Evolutionary conservation across 2,113 vertebrate genomes (phyloP), one percentile per base, ranked within the genome.

Genomic region (Oceanites oceanicus): DNA sequence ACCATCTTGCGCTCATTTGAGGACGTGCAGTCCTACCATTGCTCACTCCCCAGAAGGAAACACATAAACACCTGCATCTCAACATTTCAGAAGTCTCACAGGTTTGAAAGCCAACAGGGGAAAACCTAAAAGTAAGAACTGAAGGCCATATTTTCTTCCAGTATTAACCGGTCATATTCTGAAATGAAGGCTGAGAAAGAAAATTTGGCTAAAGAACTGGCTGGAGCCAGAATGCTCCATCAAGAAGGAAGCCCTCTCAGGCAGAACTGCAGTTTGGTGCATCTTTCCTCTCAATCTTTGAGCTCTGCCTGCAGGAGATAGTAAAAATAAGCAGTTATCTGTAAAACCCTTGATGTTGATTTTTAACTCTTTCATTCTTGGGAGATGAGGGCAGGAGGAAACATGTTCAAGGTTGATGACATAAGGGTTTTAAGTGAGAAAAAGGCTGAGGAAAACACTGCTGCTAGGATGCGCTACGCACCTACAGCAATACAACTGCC

Each of bases 361-460:
- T 82, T 55, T 88, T 74, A 73, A 67, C 17, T 30, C 75, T 49
- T 61, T 61, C 22, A 34, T 53, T 70, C 50, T 38, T 56, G 49
- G 15, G 44, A 59, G 29, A 58, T 36, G 32, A 83, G 29, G 10
- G 11, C 50, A 77, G 23, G 20, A 92, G 9, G 23, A 92, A 90
- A 84, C 12, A n/a, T 0, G 0, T 56, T 88, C 11, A n/a, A 72
- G 44, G 38, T 81, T 5, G 13, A 81, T 0, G 3, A 56, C 3
- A 3, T 34, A 66, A 70, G 16, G 8, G 42, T 30, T 77, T 87
- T 47, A 70, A 73, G 29, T 11, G 34, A 87, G 61, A 71, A 87
- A 83, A 94, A 70, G 72, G 34, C 58, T 9, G 20, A 80, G 26
- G 55, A 76, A 87, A 73, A 47, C 27, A 59, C 25, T 71, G n/a